Evolutionary conservation across 2,797 vertebrate genomes (phyloP).

Genomic region (Arctocebus calabarensis): DNA sequence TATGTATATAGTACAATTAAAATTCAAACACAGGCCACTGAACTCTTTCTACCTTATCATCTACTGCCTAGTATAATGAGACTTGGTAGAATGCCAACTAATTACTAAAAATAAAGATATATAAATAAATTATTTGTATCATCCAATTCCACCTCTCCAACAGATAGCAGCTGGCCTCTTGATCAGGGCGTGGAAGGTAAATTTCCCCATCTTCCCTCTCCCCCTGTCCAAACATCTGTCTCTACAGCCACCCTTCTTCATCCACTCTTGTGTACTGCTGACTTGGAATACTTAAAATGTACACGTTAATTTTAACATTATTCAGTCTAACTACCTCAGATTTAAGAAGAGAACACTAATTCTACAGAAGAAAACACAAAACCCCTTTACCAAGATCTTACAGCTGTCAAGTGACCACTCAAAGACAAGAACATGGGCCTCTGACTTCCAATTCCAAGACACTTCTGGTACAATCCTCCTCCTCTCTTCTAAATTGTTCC

Average conservation of each 20-base stretch:
- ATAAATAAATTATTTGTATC: not conserved
- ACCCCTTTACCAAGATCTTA: not conserved
- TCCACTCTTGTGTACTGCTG: not conserved
- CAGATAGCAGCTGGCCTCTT: not conserved
- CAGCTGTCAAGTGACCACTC: not conserved
- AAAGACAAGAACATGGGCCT: not conserved
- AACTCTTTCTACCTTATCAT: not conserved
- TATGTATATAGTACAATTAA: not conserved
- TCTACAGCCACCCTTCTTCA: not conserved
- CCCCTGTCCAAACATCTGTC: not conserved
- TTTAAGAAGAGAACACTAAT: not conserved
- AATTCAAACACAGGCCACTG: not conserved
- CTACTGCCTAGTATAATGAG: not conserved
- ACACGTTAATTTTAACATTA: not conserved
- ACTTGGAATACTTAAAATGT: not conserved
- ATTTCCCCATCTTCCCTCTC: not conserved
- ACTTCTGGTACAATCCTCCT: not conserved
- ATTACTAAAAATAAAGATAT: not conserved
- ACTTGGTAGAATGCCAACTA: not conserved
- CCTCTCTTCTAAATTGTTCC: not conserved
- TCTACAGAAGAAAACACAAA: slow-evolving; percentile 6
- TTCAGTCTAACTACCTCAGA: not conserved
- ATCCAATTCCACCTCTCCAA: not conserved
- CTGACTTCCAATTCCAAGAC: not conserved
- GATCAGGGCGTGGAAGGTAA: not conserved